Base-by-base conservation (phyloP, 92 coral and sea anemone genomes). In the Parazoanthus swiftii region DNA sequence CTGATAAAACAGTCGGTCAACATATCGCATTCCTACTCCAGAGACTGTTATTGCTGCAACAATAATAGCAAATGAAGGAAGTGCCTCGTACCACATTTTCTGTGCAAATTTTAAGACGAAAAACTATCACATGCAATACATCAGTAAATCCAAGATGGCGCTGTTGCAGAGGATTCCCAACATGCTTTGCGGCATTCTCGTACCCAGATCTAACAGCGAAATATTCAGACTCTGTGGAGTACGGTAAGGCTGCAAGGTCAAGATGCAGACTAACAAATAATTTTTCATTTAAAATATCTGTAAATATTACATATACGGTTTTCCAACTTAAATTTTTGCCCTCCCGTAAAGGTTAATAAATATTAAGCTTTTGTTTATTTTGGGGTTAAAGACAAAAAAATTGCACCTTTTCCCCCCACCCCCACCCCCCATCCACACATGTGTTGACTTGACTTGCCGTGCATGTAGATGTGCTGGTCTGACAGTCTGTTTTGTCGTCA, bases 41-140 rank as follows among this genome's bases (percentile, higher is more conserved):
- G 99, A 93, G 36, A 88, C 93, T 59, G 95, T 90, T 87, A 97
- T 94, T 50, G 95, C 93, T 2, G 97, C 97, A 85, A 92, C 95
- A 84, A 97, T 95, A 88, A 97, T 97, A 16, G 93, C 93, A 88
- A 97, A 97, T 81, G 97, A 89, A 54, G 99, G 99, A 36, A 97
- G 86, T 59, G 94, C 94, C 89, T 97, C 99, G 94, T 95, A 95
- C 99, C 99, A 97, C 99, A 97, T 97, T 86, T 85, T 85, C 8
- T 21, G 54, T 36, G 81, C 35, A 43, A 71, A 39, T 88, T 36
- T 15, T 48, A 1, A 50, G 42, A 75, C 11, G 43, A 72, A 36
- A 75, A 36, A 37, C 33, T 23, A 7, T 42, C 43, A 75, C 43
- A 76, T 15, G n/a, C 21, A 29, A 72, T 44, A 46, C 26, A 21